Conservation (phyloP, 2,888 invertebrate genomes). For the Ischnura elegans region DNA sequence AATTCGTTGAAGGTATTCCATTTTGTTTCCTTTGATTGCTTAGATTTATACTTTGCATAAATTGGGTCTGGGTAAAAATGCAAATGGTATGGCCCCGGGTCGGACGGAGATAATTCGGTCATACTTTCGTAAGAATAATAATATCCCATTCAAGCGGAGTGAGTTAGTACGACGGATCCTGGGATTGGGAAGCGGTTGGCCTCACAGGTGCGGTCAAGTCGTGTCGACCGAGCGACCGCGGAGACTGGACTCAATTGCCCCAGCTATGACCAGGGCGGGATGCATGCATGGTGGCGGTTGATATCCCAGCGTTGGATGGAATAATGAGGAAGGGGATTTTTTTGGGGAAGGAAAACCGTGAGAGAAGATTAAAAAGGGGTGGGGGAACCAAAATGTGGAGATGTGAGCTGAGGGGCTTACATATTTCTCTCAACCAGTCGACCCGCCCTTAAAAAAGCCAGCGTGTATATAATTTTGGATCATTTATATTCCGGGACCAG, state of each 20-base stretch:
- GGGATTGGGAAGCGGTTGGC: not conserved
- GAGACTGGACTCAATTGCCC: not conserved
- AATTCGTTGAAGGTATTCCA: not conserved
- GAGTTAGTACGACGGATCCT: slow-evolving; percentile 43
- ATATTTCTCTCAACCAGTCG: slow-evolving; percentile 39
- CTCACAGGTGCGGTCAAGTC: not conserved
- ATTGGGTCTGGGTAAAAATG: not conserved
- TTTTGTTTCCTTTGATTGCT: not conserved
- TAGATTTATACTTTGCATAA: not conserved
- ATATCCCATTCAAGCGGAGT: not conserved
- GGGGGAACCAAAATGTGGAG: not conserved
- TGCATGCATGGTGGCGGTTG: too few species aligned
- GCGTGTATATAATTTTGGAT: slow-evolving; percentile 49
- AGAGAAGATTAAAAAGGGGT: not conserved
- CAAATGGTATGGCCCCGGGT: not conserved
- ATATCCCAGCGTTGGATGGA: not conserved
- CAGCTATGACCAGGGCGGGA: not conserved
- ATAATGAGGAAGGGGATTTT: not conserved
- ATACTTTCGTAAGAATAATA: not conserved
- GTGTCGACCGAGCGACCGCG: not conserved
- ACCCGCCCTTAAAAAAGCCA: slow-evolving; percentile 25
- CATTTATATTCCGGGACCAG: slow-evolving; percentile 49
- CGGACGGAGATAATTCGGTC: not conserved
- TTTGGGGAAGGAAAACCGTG: not conserved
- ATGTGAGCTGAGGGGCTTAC: not conserved